Evolutionary conservation across 2,113 vertebrate genomes (phyloP).

Genomic region (Calidris pygmaea): DNA sequence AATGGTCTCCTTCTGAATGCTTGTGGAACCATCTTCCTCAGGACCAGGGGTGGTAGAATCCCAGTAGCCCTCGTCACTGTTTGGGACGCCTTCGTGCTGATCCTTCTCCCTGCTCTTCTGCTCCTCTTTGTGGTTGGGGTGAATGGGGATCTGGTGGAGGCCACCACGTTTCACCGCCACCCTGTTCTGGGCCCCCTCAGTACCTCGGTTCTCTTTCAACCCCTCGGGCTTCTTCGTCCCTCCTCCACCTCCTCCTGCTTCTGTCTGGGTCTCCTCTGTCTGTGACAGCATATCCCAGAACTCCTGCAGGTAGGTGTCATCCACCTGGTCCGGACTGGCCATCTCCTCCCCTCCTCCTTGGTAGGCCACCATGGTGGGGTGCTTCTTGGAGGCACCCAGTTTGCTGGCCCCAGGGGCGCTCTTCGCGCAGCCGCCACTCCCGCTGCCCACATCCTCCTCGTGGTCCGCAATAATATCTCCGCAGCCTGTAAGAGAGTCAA

Average conservation of each 20-base stretch:
- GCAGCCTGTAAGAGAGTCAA: slow-evolving; percentile 98
- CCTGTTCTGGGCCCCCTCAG: slow-evolving; percentile 69
- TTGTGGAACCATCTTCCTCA: slow-evolving; percentile 74
- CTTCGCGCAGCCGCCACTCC: slow-evolving; percentile 71
- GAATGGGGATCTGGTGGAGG: slow-evolving; percentile 68
- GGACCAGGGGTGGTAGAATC: slow-evolving; percentile 89
- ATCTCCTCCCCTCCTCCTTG: slow-evolving; percentile 98
- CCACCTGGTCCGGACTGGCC: slow-evolving; percentile 94
- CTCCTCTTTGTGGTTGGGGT: slow-evolving; percentile 78
- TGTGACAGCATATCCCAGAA: slow-evolving; percentile 96
- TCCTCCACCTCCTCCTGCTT: slow-evolving; percentile 56
- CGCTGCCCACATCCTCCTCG: slow-evolving; percentile 87
- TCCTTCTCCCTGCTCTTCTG: slow-evolving; percentile 79
- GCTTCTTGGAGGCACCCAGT: slow-evolving; percentile 76
- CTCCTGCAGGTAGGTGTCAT: slow-evolving; percentile 91
- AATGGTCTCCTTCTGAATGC: slow-evolving; percentile 77
- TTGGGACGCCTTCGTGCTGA: slow-evolving; percentile 80
- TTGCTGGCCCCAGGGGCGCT: slow-evolving; percentile 64
- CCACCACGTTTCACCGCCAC: slow-evolving; percentile 65
- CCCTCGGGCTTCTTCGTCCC: slow-evolving; percentile 61
- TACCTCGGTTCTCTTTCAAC: slow-evolving; percentile 77
- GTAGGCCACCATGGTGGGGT: slow-evolving; percentile 87
- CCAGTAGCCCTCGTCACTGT: slow-evolving; percentile 93
- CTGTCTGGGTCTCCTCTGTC: slow-evolving; percentile 64
- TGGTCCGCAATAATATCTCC: slow-evolving; percentile 98